Evolutionary conservation across 2,797 vertebrate species (phyloP).

Genomic region (Myotis myotis): DNA sequence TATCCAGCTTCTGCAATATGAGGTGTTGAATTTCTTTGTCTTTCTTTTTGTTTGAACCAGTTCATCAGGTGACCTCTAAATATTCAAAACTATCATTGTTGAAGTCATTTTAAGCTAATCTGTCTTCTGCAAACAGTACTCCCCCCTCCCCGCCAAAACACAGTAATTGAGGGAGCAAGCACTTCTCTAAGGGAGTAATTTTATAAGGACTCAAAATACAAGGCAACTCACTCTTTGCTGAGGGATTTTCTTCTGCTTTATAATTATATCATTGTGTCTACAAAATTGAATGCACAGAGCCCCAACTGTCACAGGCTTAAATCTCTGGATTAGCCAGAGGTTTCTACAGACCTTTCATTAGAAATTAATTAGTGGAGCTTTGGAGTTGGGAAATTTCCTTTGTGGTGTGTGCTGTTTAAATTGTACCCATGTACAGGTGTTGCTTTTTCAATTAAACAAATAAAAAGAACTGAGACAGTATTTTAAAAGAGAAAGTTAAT

Average conservation of each 20-base stretch:
- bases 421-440: background rate
- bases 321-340: background rate
- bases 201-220: slow-evolving; percentile 19
- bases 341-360: slow-evolving; percentile 27
- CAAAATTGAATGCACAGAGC: background rate
- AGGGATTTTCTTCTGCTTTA: background rate
- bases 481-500: slow-evolving; percentile 4
- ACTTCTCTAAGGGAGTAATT: background rate
- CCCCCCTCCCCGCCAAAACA: background rate
- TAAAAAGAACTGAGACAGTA: background rate
- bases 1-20: background rate
- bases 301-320: background rate
- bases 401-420: background rate
- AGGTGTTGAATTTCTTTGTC: background rate
- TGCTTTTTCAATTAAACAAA: background rate
- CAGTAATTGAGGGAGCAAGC: background rate
- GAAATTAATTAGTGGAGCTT: background rate
- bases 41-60: background rate
- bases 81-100: background rate
- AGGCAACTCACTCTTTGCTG: background rate
- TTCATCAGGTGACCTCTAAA: background rate
- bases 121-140: background rate
- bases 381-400: slow-evolving; percentile 1
- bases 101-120: slow-evolving; percentile 1
- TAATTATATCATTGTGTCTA: background rate